A percentile compares a stretch with the other conserved stretches of the same genome.
Conservation (phyloP, 2,113 vertebrate species). For the Alosa alosa region DNA sequence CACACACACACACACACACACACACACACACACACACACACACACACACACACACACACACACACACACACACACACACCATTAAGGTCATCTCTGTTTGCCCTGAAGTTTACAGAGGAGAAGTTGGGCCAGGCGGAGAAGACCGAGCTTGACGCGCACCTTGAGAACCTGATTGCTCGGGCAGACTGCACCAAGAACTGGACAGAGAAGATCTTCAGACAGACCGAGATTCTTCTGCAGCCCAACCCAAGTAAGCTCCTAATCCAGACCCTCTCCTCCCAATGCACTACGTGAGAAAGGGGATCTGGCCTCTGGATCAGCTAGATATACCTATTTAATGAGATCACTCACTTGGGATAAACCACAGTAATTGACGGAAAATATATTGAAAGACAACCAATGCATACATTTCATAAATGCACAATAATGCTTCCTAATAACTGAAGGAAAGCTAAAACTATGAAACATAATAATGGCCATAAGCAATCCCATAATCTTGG, state of each 20-base stretch:
- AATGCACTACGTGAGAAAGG: not conserved
- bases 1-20: too few relatives aligned
- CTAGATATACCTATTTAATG: not conserved
- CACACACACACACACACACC: too few relatives aligned
- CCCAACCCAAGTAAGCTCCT: constrained; percentile 88
- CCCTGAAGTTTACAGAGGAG: constrained; percentile 89
- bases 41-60: too few relatives aligned
- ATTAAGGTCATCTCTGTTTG: not conserved
- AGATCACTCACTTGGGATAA: not conserved
- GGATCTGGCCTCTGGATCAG: not conserved
- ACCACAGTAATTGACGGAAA: too few relatives aligned
- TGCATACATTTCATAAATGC: not conserved
- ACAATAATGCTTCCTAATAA: not conserved
- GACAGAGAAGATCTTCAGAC: constrained; percentile 94
- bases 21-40: too few relatives aligned
- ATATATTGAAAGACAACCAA: not conserved
- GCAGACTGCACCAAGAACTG: constrained; percentile 91
- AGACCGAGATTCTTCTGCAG: constrained; percentile 92
- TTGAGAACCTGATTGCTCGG: constrained; percentile 88
- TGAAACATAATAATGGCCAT: not conserved
- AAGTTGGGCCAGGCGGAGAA: constrained; percentile 91
- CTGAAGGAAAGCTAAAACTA: not conserved
- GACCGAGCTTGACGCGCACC: constrained; percentile 86
- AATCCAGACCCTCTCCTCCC: not conserved
- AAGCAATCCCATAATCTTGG: not conserved